Base-by-base conservation (phyloP, 1,140 invertebrate genomes). In the Lasioglossum albipes region DNA sequence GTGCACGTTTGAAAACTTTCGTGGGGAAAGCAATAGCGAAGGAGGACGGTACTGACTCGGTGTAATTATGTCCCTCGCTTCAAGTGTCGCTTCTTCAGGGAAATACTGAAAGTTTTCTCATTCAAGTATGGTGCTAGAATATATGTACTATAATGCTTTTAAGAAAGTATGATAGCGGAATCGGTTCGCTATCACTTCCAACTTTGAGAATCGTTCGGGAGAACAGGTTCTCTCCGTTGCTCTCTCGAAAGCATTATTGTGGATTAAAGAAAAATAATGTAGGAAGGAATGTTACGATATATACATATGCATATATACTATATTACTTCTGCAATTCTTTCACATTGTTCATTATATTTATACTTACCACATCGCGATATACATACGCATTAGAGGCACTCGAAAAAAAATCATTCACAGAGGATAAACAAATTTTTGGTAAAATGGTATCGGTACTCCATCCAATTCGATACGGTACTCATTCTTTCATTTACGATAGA, bases 51-150 rank as follows among this genome's bases (percentile, higher is more conserved):
- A 59, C 18, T 59, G 7, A n/a, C 20, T 59, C 57, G 7, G 20
- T 59, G 18, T 9, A 59, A n/a, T n/a, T 59, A 9, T n/a, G 7
- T n/a, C 57, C 7, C 57, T 59, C 20, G n/a, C 18, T 59, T n/a
- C 20, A 59, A 20, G 20, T n/a, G 18, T 12, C 45, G 9, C 10
- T 1, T 27, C 27, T 27, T 27, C 27, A 20, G 20, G 57, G 5
- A 20, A 59, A 59, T 59, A 59, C 57, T 49, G 57, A 16, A 13
- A 49, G 59, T 36, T 31, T 68, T 2, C 22, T 62, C n/a, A 75
- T 68, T 69, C 52, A 75, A 49, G 27, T 10, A 76, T 52, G 73
- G 62, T 80, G 71, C 78, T 75, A 36, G 13, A 61, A 76, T 68
- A 10, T 81, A 13, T 22, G 54, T 65, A 20, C 68, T 41, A n/a